Evolutionary conservation across 2,797 vertebrate species (phyloP).

Genomic region (Enteromius argenteus): DNA sequence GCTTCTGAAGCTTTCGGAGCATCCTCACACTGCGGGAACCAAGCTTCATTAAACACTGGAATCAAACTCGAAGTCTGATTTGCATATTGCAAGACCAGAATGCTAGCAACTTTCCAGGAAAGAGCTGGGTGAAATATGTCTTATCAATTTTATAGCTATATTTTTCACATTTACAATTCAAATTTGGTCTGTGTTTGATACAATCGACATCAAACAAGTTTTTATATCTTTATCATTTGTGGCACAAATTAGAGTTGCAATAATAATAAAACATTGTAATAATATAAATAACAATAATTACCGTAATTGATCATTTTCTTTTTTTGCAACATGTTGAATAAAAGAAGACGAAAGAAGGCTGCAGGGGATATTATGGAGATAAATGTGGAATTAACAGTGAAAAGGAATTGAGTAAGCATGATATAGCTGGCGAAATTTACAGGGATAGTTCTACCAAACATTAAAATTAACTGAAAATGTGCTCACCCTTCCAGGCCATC

Average conservation of each 20-base stretch:
- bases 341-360: not conserved
- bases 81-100: not conserved
- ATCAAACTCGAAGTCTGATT: not conserved
- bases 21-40: not conserved
- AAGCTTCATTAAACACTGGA: not conserved
- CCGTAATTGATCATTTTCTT: not conserved
- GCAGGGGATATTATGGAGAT: not conserved
- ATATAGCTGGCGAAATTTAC: not conserved
- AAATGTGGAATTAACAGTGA: not conserved
- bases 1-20: not conserved
- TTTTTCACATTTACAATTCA: not conserved
- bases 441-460: not conserved
- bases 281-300: not conserved
- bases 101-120: not conserved
- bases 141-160: not conserved
- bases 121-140: not conserved
- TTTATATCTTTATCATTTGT: not conserved
- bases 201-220: not conserved
- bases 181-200: not conserved
- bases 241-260: not conserved
- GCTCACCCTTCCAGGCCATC: not conserved
- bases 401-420: not conserved
- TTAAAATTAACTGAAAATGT: not conserved
- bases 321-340: not conserved
- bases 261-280: not conserved